Percentiles rank a stretch among this genome's conserved stretches.
Evolutionary conservation across 2,888 invertebrate genomes (phyloP).

Genomic region (Pseudeuparius sepicola): DNA sequence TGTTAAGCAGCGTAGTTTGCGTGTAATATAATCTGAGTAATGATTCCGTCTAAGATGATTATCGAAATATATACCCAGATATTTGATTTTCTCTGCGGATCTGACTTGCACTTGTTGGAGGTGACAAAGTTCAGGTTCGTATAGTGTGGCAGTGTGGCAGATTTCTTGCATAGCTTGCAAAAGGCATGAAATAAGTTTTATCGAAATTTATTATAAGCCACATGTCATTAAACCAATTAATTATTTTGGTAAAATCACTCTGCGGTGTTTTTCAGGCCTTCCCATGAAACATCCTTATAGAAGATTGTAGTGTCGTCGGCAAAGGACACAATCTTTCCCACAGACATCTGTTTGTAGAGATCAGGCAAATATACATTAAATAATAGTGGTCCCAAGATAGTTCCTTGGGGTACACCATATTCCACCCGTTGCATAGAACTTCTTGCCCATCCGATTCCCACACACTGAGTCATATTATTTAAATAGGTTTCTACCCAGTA

Average conservation of each 20-base stretch:
- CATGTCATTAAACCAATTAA: constrained; percentile 8
- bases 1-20: too few species aligned
- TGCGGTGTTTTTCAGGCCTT: constrained; percentile 7
- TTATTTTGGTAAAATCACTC: constrained; percentile 8
- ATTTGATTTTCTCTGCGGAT: constrained; percentile 2
- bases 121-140: neutral
- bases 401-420: constrained; percentile 15
- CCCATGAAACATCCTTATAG: constrained; percentile 10
- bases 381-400: constrained; percentile 11
- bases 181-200: constrained; percentile 11
- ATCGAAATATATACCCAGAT: constrained; percentile 1
- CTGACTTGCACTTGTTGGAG: too few species aligned
- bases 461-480: too few species aligned
- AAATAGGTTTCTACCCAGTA: too few species aligned
- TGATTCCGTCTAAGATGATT: constrained; percentile 4
- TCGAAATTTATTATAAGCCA: constrained; percentile 10
- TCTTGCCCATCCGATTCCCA: constrained; percentile 2
- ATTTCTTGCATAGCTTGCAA: constrained; percentile 6
- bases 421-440: constrained; percentile 7
- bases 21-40: neutral
- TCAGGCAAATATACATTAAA: constrained; percentile 9
- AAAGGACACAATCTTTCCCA: constrained; percentile 2
- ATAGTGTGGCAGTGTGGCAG: neutral
- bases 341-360: constrained; percentile 2
- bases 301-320: too few species aligned